A percentile compares a stretch with the other conserved stretches of the same genome.
Conservation (phyloP, 2,888 invertebrate genomes). For the Ophion slaviceki region DNA sequence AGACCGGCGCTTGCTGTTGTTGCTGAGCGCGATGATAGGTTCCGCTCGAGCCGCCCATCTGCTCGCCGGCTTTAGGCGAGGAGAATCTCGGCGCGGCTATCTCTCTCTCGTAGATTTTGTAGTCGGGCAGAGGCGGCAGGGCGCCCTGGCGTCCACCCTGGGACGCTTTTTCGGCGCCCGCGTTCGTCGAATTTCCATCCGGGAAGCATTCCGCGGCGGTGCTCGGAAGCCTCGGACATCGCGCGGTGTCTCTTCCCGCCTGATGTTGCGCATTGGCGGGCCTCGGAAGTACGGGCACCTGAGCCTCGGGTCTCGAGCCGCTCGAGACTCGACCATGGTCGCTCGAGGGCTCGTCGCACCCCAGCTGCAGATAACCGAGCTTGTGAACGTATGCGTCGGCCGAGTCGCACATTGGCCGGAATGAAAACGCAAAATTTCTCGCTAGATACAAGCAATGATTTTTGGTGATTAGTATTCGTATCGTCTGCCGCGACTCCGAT, state of each 20-base stretch:
- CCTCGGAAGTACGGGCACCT: constrained; percentile 79
- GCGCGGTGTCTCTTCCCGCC: constrained; percentile 65
- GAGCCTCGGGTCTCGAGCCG: constrained; percentile 80
- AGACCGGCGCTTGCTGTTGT: constrained; percentile 86
- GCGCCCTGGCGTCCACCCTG: constrained; percentile 65
- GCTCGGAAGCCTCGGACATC: constrained; percentile 85
- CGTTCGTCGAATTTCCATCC: constrained; percentile 77
- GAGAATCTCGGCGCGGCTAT: constrained; percentile 92
- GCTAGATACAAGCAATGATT: not conserved
- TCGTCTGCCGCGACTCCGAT: not conserved
- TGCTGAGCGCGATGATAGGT: constrained; percentile 71
- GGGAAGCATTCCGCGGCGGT: constrained; percentile 88
- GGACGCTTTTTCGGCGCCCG: constrained; percentile 63
- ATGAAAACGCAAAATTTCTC: not conserved
- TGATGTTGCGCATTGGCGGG: constrained; percentile 57
- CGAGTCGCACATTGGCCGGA: constrained; percentile 81
- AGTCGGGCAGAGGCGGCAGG: constrained; percentile 80
- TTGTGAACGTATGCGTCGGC: constrained; percentile 81
- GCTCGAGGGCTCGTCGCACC: constrained; percentile 74
- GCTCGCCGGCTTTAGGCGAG: constrained; percentile 90
- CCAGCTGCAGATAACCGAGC: constrained; percentile 80
- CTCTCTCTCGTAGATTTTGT: constrained; percentile 88
- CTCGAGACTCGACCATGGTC: constrained; percentile 70
- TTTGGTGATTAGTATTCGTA: not conserved
- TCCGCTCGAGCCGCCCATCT: constrained; percentile 80